Base-by-base conservation (phyloP, 2,797 vertebrate species). In the Luscinia megarhynchos region DNA sequence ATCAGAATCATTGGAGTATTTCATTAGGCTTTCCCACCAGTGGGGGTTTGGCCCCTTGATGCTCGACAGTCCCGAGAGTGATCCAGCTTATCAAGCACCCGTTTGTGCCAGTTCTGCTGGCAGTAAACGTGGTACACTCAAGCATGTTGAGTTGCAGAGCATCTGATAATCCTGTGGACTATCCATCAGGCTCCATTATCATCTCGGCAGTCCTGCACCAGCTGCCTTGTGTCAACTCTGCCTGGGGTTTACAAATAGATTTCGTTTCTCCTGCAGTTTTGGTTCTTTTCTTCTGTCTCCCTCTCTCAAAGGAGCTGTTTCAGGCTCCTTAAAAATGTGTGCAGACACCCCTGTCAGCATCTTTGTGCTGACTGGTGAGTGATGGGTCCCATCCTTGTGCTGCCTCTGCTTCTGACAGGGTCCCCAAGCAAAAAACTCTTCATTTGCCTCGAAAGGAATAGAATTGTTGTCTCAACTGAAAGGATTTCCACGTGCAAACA, bases 391-490 rank as follows among this genome's bases (percentile, higher is more conserved):
- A 11, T 93, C 90, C 74, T 41, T 59, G 59, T 54, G 86, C 91
- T n/a, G 78, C 46, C 83, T 75, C 55, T 1, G 11, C 89, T 95
- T 30, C 70, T 93, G 77, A 79, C 26, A 24, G 58, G 43, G 53
- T 54, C 66, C 72, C 76, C 20, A 70, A 91, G 91, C 84, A 94
- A 84, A 84, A 86, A 96, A 29, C 95, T 87, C 93, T 92, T 95
- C 48, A 78, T 97, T 97, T 97, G 72, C 80, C 66, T 62, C 73
- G 46, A 61, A 96, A 97, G 94, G 94, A 94, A 94, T 43, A 75
- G 96, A 96, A 96, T 61, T 45, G 48, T 97, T 97, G 96, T 95
- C 97, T 97, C 6, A 12, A 84, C 68, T 86, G 95, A 96, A 97
- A 95, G 95, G 87, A 90, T 96, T 97, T 95, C 91, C 74, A 29